Percentiles rank a stretch among this genome's conserved stretches.
phyloP scores from a whole-genome alignment of 1,140 invertebrate genomes.

The Drosophila virilis region DNA sequence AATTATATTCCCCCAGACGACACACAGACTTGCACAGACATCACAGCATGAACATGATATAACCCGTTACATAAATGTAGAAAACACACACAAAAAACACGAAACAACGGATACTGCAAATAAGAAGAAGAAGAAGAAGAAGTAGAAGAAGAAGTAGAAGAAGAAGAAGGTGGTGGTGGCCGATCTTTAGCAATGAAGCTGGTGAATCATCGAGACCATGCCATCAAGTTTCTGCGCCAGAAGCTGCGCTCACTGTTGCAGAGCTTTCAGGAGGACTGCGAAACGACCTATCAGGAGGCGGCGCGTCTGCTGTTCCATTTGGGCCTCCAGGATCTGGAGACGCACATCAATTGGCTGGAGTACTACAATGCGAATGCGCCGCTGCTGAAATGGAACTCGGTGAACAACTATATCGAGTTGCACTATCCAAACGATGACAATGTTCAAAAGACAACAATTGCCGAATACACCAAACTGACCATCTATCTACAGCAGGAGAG shows the following conservation, averaged over 20 bases:
- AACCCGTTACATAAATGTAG: neutral
- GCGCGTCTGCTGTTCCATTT: neutral
- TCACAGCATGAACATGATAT: neutral
- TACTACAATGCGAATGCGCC: constrained; percentile 29
- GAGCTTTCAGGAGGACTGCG: constrained; percentile 35
- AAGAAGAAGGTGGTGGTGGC: no score
- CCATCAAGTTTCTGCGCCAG: constrained; percentile 4
- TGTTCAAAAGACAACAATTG: neutral
- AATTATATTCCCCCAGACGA: neutral
- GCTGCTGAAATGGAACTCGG: constrained; percentile 27
- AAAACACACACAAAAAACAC: neutral
- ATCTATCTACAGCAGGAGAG: constrained; percentile 25
- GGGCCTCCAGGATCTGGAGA: constrained; percentile 8
- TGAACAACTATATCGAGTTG: constrained; percentile 19
- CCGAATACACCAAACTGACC: constrained; percentile 16
- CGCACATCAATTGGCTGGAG: constrained; percentile 34
- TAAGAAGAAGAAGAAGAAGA: neutral
- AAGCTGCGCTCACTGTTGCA: constrained; percentile 20
- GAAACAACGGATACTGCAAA: neutral
- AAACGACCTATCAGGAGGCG: constrained; percentile 10
- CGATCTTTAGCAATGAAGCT: constrained; percentile 16
- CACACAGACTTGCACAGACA: neutral
- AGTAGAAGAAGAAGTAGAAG: no score
- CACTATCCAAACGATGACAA: constrained; percentile 11
- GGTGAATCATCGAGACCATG: constrained; percentile 23